A percentile compares a stretch with the other conserved stretches of the same genome.
Evolutionary conservation across 2,888 invertebrate genomes (phyloP).

Genomic region (Drepana falcataria): DNA sequence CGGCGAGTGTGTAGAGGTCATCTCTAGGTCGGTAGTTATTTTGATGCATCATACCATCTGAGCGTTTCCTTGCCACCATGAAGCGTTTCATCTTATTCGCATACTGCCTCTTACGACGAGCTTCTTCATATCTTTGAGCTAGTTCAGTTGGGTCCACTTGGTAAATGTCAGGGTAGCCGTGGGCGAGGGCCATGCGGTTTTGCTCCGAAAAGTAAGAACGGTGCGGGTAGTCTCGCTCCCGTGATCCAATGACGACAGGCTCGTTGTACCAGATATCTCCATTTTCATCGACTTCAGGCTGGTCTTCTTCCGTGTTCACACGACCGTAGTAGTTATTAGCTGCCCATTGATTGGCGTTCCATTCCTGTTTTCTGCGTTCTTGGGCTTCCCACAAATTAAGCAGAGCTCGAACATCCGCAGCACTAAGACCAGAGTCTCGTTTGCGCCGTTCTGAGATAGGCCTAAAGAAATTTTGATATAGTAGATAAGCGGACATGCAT

Average conservation of each 20-base stretch:
- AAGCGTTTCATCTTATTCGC: conserved; percentile 78
- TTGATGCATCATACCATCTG: conserved; percentile 61
- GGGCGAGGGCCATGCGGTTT: conserved; percentile 61
- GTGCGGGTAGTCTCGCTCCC: conserved; percentile 60
- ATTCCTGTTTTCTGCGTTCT: conserved; percentile 73
- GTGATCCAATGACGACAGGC: conserved; percentile 72
- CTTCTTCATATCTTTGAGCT: conserved; percentile 67
- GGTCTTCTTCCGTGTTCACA: conserved; percentile 66
- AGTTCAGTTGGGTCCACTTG: conserved; percentile 63
- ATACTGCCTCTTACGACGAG: conserved; percentile 70
- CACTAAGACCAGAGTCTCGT: conserved; percentile 79
- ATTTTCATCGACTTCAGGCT: conserved; percentile 70
- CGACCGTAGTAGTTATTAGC: conserved; percentile 62
- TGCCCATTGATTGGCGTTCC: conserved; percentile 65
- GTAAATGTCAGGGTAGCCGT: conserved; percentile 61
- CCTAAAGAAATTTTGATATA: conserved; percentile 31
- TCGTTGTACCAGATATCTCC: conserved; percentile 80
- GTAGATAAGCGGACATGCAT: background rate
- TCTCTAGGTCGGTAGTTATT: conserved; percentile 72
- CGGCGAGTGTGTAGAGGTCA: conserved; percentile 79
- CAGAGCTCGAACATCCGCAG: conserved; percentile 80
- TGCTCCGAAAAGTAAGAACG: conserved; percentile 72
- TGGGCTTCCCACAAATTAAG: conserved; percentile 81
- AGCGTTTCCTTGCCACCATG: conserved; percentile 80
- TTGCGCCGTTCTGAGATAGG: conserved; percentile 75